Evolutionary conservation across 2,113 vertebrate species (phyloP).

Genomic region (Centrocercus urophasianus): DNA sequence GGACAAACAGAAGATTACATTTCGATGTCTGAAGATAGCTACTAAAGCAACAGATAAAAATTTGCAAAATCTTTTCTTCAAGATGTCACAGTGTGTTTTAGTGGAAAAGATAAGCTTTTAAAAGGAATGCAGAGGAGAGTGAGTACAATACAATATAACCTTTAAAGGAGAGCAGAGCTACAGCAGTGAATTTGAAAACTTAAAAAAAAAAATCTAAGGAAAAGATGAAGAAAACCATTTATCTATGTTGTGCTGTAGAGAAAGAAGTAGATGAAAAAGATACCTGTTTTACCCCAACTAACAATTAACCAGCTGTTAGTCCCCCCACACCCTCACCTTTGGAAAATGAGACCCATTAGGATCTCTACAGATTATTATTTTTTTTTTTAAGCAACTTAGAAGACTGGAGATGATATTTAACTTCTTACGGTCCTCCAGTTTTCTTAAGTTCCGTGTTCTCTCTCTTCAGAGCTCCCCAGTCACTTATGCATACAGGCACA

Average conservation of each 20-base stretch:
- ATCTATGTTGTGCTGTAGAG: neutral
- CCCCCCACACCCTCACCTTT: neutral
- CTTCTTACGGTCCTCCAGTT: neutral
- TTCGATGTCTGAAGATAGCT: neutral
- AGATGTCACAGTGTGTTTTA: neutral
- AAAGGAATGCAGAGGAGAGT: neutral
- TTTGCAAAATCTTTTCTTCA: neutral
- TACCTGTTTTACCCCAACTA: neutral
- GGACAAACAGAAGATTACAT: constrained; percentile 5
- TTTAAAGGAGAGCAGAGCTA: neutral
- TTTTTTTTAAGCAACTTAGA: neutral
- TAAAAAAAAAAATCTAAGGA: neutral
- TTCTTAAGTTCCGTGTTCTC: neutral
- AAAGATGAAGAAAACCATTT: neutral
- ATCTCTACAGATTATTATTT: neutral
- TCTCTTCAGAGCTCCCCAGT: neutral
- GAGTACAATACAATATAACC: neutral
- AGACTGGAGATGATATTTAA: neutral
- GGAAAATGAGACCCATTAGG: neutral
- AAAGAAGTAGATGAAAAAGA: neutral
- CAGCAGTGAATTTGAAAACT: neutral
- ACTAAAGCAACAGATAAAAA: constrained; percentile 6
- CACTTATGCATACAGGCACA: neutral
- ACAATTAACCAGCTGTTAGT: neutral
- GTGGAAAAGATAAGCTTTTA: neutral